A percentile compares a stretch with the other conserved stretches of the same genome.
These are phyloP conservation scores for Hoplias malabaricus DNA, from an alignment of 2,113 vertebrate species.

Conservation along the genomic window DNA sequence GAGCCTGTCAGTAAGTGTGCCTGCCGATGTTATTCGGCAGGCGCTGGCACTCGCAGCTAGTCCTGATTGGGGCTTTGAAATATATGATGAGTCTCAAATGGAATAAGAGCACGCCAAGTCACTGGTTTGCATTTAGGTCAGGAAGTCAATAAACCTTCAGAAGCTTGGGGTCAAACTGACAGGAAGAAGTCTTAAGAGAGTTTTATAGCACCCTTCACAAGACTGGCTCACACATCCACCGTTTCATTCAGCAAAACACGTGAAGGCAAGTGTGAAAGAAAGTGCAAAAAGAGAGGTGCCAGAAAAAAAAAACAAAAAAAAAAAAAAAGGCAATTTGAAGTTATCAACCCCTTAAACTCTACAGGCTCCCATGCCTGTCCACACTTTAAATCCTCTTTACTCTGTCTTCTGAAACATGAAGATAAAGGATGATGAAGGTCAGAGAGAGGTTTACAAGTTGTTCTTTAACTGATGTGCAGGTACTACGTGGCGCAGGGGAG, in stretches of 20 bases:
- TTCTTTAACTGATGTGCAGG: not conserved
- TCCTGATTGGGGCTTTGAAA: not conserved
- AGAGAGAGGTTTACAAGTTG: not conserved
- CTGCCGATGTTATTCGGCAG: not conserved
- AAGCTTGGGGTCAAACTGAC: conserved; percentile 30
- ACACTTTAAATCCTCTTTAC: too few species aligned
- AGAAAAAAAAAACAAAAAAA: not conserved
- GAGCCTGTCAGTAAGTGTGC: not conserved
- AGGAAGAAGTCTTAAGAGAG: conserved; percentile 12
- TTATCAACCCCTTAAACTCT: too few species aligned
- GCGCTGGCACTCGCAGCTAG: not conserved
- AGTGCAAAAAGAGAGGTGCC: not conserved
- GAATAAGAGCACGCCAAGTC: conserved; percentile 1
- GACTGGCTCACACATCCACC: conserved; percentile 40
- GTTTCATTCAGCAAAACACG: conserved; percentile 18
- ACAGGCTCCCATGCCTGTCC: too few species aligned
- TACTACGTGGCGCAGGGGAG: conserved; percentile 18
- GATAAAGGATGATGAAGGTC: not conserved
- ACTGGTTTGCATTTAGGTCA: conserved; percentile 31
- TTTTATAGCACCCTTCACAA: conserved; percentile 30
- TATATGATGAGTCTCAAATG: not conserved
- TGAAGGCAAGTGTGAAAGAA: not conserved
- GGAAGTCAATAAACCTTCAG: conserved; percentile 36
- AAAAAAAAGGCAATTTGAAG: not conserved
- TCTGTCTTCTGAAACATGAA: too few species aligned